phyloP scores from a whole-genome alignment of 2,888 invertebrate genomes.

The Adelognathus sp. region DNA sequence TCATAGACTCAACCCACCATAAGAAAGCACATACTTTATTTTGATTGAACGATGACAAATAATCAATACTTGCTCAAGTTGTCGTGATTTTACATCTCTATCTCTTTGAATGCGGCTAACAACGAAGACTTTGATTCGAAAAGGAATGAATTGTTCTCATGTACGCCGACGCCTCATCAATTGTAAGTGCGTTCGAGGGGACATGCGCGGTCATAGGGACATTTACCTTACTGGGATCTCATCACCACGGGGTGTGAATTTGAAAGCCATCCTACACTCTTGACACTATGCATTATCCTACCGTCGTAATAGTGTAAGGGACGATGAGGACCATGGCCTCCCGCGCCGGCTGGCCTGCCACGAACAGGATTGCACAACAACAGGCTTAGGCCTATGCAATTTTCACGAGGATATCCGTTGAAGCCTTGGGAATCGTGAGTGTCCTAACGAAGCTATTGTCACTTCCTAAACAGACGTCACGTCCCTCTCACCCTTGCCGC shows the following conservation, averaged over 20 bases:
- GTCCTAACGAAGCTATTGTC: constrained; percentile 75
- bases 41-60: too few species aligned
- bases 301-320: constrained; percentile 10
- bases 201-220: too few species aligned
- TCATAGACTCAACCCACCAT: too few species aligned
- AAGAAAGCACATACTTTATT: too few species aligned
- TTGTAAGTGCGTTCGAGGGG: too few species aligned
- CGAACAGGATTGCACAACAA: constrained; percentile 58
- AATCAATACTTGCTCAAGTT: too few species aligned
- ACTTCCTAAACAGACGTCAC: constrained; percentile 49
- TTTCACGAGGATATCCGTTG: constrained; percentile 74
- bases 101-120: too few species aligned
- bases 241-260: not conserved
- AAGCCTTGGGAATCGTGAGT: constrained; percentile 74
- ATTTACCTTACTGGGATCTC: too few species aligned
- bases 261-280: not conserved
- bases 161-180: too few species aligned
- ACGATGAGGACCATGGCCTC: constrained; percentile 5
- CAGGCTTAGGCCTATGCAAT: constrained; percentile 74
- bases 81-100: too few species aligned
- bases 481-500: not conserved
- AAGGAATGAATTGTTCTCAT: too few species aligned
- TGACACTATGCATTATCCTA: constrained; percentile 32
- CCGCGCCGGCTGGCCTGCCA: constrained; percentile 43
- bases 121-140: too few species aligned